These are phyloP conservation scores for Mus spicilegus DNA, from an alignment of 2,113 vertebrate genomes.

Conservation along the genomic window DNA sequence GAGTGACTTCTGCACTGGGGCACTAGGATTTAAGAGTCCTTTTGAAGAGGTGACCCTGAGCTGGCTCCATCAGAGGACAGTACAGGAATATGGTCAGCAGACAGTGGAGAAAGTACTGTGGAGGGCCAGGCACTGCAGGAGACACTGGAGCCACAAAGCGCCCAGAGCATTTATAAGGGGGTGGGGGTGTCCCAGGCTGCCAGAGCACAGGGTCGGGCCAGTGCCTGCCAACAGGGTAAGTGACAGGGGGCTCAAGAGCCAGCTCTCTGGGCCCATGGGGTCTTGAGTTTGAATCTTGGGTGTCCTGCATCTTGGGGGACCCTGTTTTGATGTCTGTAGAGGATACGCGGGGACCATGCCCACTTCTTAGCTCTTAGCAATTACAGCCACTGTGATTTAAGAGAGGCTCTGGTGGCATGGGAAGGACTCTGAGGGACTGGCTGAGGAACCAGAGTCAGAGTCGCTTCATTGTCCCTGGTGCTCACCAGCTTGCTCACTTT, in stretches of 20 bases:
- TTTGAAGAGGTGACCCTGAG: background rate
- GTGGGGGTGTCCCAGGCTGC: background rate
- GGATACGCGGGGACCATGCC: rapidly evolving
- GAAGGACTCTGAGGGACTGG: background rate
- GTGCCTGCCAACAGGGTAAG: background rate
- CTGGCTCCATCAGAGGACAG: background rate
- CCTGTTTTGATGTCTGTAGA: background rate
- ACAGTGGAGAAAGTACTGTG: rapidly evolving
- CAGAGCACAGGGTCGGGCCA: background rate
- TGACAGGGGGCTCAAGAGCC: background rate
- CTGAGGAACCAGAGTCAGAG: background rate
- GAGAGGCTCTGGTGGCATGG: background rate
- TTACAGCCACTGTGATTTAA: rapidly evolving
- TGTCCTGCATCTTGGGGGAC: background rate
- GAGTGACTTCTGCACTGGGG: background rate
- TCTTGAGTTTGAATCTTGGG: background rate
- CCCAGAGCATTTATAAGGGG: rapidly evolving
- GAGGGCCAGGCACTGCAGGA: background rate
- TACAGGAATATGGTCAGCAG: background rate
- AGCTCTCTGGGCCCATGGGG: background rate
- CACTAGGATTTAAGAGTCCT: background rate
- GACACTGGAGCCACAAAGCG: rapidly evolving
- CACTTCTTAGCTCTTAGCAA: background rate
- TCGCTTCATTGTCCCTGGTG: background rate
- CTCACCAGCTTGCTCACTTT: background rate